Evolutionary conservation across 2,113 vertebrate genomes (phyloP).

Genomic region (Burhinus bistriatus): DNA sequence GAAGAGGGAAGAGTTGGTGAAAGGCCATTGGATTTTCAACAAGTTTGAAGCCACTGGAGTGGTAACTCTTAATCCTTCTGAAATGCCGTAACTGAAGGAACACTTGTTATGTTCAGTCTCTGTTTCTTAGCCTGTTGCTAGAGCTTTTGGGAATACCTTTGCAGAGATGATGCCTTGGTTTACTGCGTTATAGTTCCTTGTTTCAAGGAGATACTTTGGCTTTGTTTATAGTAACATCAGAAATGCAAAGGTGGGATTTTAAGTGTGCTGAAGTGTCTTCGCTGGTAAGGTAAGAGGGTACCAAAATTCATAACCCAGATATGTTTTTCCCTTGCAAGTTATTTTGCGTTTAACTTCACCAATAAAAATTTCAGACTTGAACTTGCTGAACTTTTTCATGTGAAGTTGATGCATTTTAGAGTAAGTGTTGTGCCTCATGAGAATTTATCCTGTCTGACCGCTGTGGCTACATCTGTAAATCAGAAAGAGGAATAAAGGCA

Average conservation of each 20-base stretch:
- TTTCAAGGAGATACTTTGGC: neutral
- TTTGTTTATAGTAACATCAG: neutral
- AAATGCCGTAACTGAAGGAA: neutral
- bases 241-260: neutral
- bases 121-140: neutral
- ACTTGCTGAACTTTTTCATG: neutral
- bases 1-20: neutral
- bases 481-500: neutral
- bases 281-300: neutral
- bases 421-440: fast-evolving
- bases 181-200: neutral
- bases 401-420: neutral
- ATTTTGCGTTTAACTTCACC: neutral
- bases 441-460: neutral
- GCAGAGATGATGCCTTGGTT: neutral
- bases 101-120: neutral
- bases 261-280: neutral
- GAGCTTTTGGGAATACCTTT: neutral
- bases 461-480: neutral
- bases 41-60: neutral
- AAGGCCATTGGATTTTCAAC: neutral
- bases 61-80: neutral
- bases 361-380: neutral
- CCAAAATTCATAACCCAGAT: neutral
- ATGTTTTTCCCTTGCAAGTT: fast-evolving